Percentiles rank a stretch among this genome's conserved stretches.
phyloP scores from a whole-genome alignment of 2,888 invertebrate species.

The Odontothrips loti region DNA sequence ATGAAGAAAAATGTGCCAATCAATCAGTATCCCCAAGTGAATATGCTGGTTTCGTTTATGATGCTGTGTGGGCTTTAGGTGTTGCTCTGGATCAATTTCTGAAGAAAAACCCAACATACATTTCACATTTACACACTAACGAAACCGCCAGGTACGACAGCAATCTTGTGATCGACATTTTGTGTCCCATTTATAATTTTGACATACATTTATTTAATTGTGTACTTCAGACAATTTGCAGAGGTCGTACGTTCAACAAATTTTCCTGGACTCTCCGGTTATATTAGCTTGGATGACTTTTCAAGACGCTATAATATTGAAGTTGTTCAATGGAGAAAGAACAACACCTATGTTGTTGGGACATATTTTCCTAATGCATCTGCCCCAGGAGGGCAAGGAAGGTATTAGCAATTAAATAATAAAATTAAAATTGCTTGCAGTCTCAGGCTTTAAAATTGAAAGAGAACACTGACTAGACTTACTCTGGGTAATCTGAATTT shows the following conservation, averaged over 20 bases:
- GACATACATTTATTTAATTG: constrained; percentile 22
- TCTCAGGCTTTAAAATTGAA: neutral
- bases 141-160: constrained; percentile 45
- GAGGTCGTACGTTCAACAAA: constrained; percentile 60
- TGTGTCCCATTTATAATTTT: neutral
- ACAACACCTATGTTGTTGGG: constrained; percentile 53
- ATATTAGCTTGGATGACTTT: constrained; percentile 64
- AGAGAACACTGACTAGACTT: neutral
- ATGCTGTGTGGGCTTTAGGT: constrained; percentile 78
- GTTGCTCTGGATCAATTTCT: constrained; percentile 63
- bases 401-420: too few relatives aligned
- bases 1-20: constrained; percentile 43
- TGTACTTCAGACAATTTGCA: constrained; percentile 53
- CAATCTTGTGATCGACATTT: neutral
- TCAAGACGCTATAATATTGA: constrained; percentile 61
- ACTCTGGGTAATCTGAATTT: neutral
- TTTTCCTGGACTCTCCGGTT: constrained; percentile 70
- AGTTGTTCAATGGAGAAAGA: constrained; percentile 57
- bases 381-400: neutral
- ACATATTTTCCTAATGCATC: constrained; percentile 52
- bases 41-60: constrained; percentile 73
- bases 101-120: constrained; percentile 56
- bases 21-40: constrained; percentile 50
- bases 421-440: neutral
- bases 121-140: constrained; percentile 53